phyloP scores from a whole-genome alignment of 2,888 invertebrate species.

The Lypha dubia region DNA sequence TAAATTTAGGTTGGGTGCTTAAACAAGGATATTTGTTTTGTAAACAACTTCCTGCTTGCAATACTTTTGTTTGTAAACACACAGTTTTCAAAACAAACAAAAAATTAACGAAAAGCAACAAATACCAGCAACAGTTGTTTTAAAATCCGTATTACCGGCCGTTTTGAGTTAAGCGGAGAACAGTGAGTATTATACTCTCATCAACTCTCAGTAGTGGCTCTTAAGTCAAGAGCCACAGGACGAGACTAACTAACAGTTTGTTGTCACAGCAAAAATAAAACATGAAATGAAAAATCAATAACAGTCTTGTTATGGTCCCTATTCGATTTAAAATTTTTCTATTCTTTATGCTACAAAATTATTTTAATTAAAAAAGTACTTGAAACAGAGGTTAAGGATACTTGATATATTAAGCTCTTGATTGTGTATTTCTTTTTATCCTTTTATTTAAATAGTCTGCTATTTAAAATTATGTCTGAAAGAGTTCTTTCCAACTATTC shows the following conservation, averaged over 20 bases:
- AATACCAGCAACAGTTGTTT: constrained; percentile 51
- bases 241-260: constrained; percentile 24
- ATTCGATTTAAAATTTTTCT: constrained; percentile 28
- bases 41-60: constrained; percentile 62
- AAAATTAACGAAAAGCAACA: constrained; percentile 13
- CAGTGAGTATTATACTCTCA: constrained; percentile 32
- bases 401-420: neutral
- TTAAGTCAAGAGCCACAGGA: constrained; percentile 35
- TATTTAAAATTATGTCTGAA: neutral
- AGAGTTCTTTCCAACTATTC: neutral
- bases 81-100: neutral
- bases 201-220: constrained; percentile 2
- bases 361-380: constrained; percentile 1
- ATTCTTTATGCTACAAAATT: constrained; percentile 5
- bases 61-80: constrained; percentile 61
- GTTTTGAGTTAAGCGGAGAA: constrained; percentile 27
- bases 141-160: constrained; percentile 31
- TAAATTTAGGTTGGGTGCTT: constrained; percentile 29
- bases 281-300: constrained; percentile 69
- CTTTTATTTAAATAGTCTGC: neutral
- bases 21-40: constrained; percentile 53
- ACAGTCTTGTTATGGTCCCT: constrained; percentile 66
- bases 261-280: constrained; percentile 46
- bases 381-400: neutral
- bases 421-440: neutral